phyloP scores from a whole-genome alignment of 2,888 invertebrate species.

The Archips crataeganus region DNA sequence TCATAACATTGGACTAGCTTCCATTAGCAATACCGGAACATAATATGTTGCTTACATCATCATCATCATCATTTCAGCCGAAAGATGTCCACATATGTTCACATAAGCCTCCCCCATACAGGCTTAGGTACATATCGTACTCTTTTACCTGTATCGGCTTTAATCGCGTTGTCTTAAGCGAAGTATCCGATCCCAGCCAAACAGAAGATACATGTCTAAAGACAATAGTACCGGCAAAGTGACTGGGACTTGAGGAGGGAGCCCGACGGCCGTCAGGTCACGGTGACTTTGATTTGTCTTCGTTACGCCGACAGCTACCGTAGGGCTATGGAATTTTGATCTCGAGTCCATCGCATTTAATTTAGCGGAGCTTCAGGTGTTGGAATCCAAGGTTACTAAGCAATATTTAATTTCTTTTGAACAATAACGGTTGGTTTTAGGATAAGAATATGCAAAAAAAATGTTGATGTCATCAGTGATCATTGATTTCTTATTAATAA shows the following conservation, averaged over 20 bases:
- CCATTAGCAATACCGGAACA: too few species aligned
- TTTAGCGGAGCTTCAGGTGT: constrained; percentile 43
- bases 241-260: constrained; percentile 65
- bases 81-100: too few species aligned
- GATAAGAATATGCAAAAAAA: too few species aligned
- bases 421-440: neutral
- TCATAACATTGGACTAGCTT: too few species aligned
- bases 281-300: constrained; percentile 80
- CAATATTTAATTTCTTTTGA: neutral
- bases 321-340: constrained; percentile 66
- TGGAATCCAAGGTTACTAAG: neutral
- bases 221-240: constrained; percentile 81
- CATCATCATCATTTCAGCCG: too few species aligned
- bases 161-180: constrained; percentile 56
- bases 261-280: constrained; percentile 66
- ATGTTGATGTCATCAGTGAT: too few species aligned
- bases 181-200: constrained; percentile 58
- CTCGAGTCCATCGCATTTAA: constrained; percentile 53
- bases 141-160: neutral
- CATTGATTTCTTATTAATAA: too few species aligned
- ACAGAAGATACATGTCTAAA: constrained; percentile 56
- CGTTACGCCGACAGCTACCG: constrained; percentile 74
- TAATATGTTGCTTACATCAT: too few species aligned
- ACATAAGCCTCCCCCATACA: too few species aligned
- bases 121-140: too few species aligned